Conservation (phyloP, 64 coral and sea anemone genomes). For the Trachythela sp. region DNA sequence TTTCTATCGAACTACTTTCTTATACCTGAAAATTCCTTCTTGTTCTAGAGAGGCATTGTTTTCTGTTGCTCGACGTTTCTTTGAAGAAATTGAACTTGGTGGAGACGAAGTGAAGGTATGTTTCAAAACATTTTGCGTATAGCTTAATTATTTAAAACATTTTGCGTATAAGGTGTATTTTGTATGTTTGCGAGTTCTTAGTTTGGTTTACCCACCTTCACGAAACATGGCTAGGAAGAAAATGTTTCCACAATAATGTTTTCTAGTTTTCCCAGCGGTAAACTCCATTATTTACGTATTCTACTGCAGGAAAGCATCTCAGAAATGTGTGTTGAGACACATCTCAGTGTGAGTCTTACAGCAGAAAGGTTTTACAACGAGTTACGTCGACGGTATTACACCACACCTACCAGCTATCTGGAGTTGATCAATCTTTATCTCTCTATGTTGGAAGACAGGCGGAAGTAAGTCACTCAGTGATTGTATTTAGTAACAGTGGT, state of each 20-base stretch:
- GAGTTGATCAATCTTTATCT: slow-evolving; percentile 96
- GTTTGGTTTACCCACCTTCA: too few species aligned
- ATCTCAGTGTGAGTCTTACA: slow-evolving; percentile 85
- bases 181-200: too few species aligned
- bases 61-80: slow-evolving; percentile 88
- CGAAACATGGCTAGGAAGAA: neutral
- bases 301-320: slow-evolving; percentile 62
- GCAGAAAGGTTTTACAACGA: slow-evolving; percentile 89
- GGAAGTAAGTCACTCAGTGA: slow-evolving; percentile 79
- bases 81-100: slow-evolving; percentile 95
- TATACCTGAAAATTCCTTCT: neutral
- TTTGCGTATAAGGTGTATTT: too few species aligned
- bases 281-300: neutral
- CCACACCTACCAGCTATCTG: slow-evolving; percentile 93
- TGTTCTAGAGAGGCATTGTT: slow-evolving; percentile 75
- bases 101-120: slow-evolving; percentile 87
- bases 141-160: too few species aligned
- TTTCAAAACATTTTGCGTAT: too few species aligned
- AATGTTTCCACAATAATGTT: too few species aligned
- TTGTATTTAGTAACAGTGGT: too few species aligned
- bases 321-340: slow-evolving; percentile 98
- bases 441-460: slow-evolving; percentile 84
- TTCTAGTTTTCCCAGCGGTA: too few species aligned
- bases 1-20: too few species aligned
- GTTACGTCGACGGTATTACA: slow-evolving; percentile 85